These are phyloP conservation scores for Indri indri DNA, from an alignment of 2,113 vertebrate genomes.

Conservation along the genomic window DNA sequence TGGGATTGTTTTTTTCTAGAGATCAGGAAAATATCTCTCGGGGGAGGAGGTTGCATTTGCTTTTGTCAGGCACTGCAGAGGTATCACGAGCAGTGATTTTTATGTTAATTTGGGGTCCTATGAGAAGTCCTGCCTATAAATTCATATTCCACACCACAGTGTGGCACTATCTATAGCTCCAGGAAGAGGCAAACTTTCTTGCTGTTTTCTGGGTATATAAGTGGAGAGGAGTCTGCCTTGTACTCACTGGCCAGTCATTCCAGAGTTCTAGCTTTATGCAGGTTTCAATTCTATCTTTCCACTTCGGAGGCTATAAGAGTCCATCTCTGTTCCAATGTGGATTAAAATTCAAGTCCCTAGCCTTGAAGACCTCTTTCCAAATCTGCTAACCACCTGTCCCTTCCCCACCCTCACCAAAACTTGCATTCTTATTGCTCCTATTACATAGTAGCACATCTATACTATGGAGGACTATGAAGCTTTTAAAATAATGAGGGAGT, in stretches of 20 bases:
- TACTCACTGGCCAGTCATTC: background rate
- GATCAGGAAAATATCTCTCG: background rate
- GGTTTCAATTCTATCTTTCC: background rate
- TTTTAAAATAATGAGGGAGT: slow-evolving; percentile 12
- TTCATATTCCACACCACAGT: background rate
- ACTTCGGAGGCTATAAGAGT: background rate
- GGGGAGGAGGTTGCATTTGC: background rate
- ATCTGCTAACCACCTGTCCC: background rate
- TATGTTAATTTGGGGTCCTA: background rate
- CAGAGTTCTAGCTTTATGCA: background rate
- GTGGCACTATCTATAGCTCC: background rate
- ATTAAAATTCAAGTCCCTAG: slow-evolving; percentile 16
- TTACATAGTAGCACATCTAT: background rate
- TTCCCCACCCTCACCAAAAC: background rate
- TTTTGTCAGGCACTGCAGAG: background rate
- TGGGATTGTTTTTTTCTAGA: background rate
- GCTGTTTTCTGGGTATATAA: background rate
- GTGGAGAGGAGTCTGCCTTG: background rate
- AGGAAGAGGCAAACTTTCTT: background rate
- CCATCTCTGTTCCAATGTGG: background rate
- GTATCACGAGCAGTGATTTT: background rate
- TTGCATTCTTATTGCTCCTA: background rate
- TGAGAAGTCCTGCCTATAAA: background rate
- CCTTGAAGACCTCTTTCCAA: background rate
- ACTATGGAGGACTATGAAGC: background rate